Conservation (phyloP, 1,140 invertebrate species). For the Cylas formicarius region DNA sequence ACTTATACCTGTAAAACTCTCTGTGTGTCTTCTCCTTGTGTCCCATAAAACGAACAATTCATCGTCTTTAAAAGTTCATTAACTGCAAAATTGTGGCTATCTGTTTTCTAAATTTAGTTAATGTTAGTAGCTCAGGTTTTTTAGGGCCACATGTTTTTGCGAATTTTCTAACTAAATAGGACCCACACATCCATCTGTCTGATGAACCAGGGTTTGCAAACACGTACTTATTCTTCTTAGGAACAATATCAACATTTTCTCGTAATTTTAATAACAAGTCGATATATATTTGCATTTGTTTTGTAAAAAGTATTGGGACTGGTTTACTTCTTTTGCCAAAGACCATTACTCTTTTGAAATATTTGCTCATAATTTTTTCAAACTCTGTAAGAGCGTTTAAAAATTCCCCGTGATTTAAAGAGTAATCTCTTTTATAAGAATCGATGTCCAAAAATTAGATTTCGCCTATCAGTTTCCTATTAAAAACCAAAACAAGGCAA, state of each 20-base stretch:
- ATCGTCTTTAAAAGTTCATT: constrained; percentile 16
- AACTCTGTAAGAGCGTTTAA: constrained; percentile 9
- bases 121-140: constrained; percentile 19
- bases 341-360: constrained; percentile 18
- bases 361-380: constrained; percentile 14
- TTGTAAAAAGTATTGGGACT: constrained; percentile 18
- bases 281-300: too few relatives aligned
- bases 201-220: constrained; percentile 24
- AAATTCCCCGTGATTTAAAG: too few relatives aligned
- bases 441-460: too few relatives aligned
- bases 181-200: constrained; percentile 20
- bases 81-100: constrained; percentile 27
- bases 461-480: too few relatives aligned
- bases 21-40: too few relatives aligned
- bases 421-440: too few relatives aligned
- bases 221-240: constrained; percentile 22
- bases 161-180: constrained; percentile 15
- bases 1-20: too few relatives aligned
- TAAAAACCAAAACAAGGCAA: too few relatives aligned
- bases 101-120: constrained; percentile 25
- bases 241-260: too few relatives aligned
- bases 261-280: too few relatives aligned
- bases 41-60: constrained; percentile 23
- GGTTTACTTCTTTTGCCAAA: constrained; percentile 16
- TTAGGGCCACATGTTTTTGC: constrained; percentile 19